Base-by-base conservation (phyloP, 2,113 vertebrate genomes). In the Fregetta grallaria region DNA sequence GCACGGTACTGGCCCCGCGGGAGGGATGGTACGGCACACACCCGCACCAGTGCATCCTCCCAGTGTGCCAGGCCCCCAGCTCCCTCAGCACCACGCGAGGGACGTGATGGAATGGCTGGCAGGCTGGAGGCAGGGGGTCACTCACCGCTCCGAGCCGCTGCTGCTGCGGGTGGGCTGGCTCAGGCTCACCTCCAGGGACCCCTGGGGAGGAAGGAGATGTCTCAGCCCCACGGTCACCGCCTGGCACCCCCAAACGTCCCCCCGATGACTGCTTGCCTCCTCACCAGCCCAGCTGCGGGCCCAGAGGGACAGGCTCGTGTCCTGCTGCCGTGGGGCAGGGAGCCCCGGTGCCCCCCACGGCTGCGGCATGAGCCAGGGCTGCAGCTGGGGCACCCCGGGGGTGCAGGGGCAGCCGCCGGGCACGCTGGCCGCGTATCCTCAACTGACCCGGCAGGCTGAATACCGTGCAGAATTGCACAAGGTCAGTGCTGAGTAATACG, bases 81-180 rank as follows among this genome's bases (percentile, higher is more conserved):
- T 66, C 73, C 61, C 2, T 1, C n/a, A 53, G 59, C 76, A 42
- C 32, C 22, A 27, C 0, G 0, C 8, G 0, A 59, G 50, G 42
- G 87, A 70, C 0, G 1, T 2, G 1, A 36, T 0, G 3, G 34
- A 30, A 44, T 23, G 38, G 21, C 38, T 7, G 0, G 10, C 2
- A 1, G 22, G 42, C 8, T 0, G 0, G 49, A 44, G 23, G 15
- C 49, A 65, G 22, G 52, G n/a, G 23, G 36, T 44, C 81, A 96
- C 98, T 99, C 98, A 99, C 99, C 99, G 98, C 92, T 99, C 98
- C 1, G 98, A 98, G 97, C 98, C 98, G 8, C 98, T 99, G 96
- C 98, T 98, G 84, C 98, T 98, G 74, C 98, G 98, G 75, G 97
- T 96, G 32, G 99, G 99, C 97, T 99, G 99, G 97, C 98, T 98